phyloP scores from a whole-genome alignment of 23 tunicate species.

The Halocynthia aurantium region DNA sequence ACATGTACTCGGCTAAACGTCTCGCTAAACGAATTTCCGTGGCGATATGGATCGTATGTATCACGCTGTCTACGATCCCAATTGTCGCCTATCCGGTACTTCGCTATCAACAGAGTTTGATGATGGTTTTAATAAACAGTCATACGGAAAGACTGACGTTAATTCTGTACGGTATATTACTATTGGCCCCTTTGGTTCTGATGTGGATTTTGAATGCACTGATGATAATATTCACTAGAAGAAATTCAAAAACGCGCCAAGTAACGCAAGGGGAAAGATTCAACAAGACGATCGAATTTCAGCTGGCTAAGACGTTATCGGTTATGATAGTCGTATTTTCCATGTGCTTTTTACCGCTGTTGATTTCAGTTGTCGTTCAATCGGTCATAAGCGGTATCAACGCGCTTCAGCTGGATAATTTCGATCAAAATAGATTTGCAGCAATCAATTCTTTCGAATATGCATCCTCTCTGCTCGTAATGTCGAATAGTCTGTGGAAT shows the following conservation, averaged over 20 bases:
- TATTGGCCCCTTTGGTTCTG: slow-evolving; percentile 3
- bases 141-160: too few species aligned
- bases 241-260: slow-evolving; percentile 13
- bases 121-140: too few species aligned
- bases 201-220: not conserved
- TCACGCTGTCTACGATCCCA: slow-evolving; percentile 9
- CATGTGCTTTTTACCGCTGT: slow-evolving; percentile 8
- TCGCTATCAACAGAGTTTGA: too few species aligned
- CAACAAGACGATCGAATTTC: slow-evolving; percentile 9
- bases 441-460: slow-evolving; percentile 27
- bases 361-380: slow-evolving; percentile 1
- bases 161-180: not conserved
- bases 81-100: not conserved
- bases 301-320: slow-evolving; percentile 10
- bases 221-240: not conserved
- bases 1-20: slow-evolving; percentile 19
- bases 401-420: slow-evolving; percentile 5
- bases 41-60: slow-evolving; percentile 5
- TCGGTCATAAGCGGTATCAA: slow-evolving; percentile 10
- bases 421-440: slow-evolving; percentile 10
- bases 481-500: slow-evolving; percentile 77
- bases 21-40: slow-evolving; percentile 1
- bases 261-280: not conserved
- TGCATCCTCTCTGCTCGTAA: slow-evolving; percentile 29
- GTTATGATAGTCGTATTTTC: slow-evolving; percentile 17